Conservation (phyloP, 2,888 invertebrate genomes). For the Stegana nigrithorax region DNA sequence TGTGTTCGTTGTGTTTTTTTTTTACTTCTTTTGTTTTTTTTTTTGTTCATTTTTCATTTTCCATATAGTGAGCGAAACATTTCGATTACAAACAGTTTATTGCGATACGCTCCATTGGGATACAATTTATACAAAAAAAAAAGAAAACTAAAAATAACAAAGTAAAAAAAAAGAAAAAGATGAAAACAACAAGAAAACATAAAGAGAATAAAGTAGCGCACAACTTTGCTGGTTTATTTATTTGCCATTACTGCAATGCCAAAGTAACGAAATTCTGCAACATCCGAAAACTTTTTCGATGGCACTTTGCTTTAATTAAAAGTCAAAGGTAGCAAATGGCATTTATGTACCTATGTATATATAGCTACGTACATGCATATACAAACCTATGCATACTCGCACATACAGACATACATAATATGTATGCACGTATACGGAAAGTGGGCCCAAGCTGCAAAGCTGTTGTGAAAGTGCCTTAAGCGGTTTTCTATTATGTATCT, state of each 20-base stretch:
- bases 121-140: slow-evolving; percentile 1
- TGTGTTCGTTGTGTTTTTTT: not conserved
- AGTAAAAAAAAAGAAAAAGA: not conserved
- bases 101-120: slow-evolving; percentile 16
- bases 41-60: not conserved
- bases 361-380: not conserved
- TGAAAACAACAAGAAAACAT: not conserved
- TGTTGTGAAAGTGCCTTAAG: no score
- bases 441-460: no score
- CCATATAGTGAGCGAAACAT: slow-evolving; percentile 1
- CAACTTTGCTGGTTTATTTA: not conserved
- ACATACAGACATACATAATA: no score
- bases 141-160: not conserved
- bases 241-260: slow-evolving; percentile 5
- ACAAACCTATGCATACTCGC: not conserved
- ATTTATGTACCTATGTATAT: not conserved
- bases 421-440: no score
- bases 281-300: slow-evolving; percentile 11
- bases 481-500: not conserved
- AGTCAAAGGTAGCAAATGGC: slow-evolving; percentile 10
- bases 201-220: not conserved
- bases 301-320: slow-evolving; percentile 19
- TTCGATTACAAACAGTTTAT: slow-evolving; percentile 18
- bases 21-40: not conserved
- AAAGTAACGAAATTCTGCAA: slow-evolving; percentile 4